A percentile compares a stretch with the other conserved stretches of the same genome.
Evolutionary conservation across 2,797 vertebrate genomes (phyloP).

Genomic region (Podarcis lilfordi): DNA sequence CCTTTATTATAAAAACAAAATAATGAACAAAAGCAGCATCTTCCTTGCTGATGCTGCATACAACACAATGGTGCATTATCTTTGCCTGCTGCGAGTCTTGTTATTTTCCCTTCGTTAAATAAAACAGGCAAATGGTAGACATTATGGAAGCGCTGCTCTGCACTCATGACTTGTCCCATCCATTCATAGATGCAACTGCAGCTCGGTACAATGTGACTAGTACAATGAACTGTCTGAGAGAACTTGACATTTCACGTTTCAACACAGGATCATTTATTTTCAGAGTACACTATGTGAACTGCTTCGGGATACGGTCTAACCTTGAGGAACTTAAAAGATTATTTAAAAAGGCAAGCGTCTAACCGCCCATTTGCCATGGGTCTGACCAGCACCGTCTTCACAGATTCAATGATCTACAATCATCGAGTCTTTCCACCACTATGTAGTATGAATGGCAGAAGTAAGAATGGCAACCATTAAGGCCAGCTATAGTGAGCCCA

Average conservation of each 20-base stretch:
- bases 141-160: neutral
- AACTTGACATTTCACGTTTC: conserved; percentile 18
- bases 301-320: neutral
- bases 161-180: conserved; percentile 4
- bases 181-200: conserved; percentile 1
- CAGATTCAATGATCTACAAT: neutral
- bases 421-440: neutral
- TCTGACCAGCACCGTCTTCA: neutral
- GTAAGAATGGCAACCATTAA: neutral
- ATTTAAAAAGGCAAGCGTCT: neutral
- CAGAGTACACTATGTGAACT: neutral
- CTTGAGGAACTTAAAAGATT: neutral
- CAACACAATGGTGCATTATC: neutral
- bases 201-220: neutral
- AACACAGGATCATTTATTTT: neutral
- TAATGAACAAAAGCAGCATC: conserved; percentile 13
- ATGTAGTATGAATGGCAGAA: neutral
- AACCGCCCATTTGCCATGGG: neutral
- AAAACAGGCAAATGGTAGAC: neutral
- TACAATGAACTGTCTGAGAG: neutral
- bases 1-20: neutral
- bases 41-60: neutral
- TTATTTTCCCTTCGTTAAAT: neutral
- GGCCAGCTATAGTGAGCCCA: neutral
- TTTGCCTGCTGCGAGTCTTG: neutral